Conservation (phyloP, 2,888 invertebrate species). For the Rotaria socialis region DNA sequence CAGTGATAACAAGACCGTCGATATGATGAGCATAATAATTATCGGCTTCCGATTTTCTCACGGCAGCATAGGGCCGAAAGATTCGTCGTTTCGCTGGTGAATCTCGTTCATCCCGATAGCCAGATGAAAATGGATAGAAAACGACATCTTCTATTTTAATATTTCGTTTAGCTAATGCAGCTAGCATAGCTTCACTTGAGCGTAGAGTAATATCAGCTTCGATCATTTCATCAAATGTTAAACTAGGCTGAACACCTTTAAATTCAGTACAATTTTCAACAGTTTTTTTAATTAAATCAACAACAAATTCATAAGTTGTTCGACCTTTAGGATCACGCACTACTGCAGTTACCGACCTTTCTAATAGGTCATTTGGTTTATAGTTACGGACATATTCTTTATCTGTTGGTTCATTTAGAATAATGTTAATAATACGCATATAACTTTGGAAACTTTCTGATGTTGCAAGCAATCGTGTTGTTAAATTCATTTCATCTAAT, state of each 20-base stretch:
- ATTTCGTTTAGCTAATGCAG: not conserved
- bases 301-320: not conserved
- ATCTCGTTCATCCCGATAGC: not conserved
- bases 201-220: not conserved
- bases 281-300: not conserved
- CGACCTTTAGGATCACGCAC: not conserved
- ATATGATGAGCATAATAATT: constrained; percentile 17
- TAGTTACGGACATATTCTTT: not conserved
- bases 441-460: not conserved
- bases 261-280: not conserved
- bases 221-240: constrained; percentile 12
- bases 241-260: not conserved
- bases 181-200: not conserved
- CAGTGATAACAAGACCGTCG: not conserved
- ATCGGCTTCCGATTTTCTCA: not conserved
- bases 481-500: not conserved
- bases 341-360: not conserved
- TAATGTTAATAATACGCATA: not conserved
- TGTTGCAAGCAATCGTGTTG: not conserved
- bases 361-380: not conserved
- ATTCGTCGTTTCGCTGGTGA: not conserved
- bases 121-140: constrained; percentile 8
- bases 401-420: not conserved
- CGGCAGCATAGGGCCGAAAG: not conserved
- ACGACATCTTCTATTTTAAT: not conserved